Conservation (phyloP, 2,888 invertebrate species). For the Hemistola chrysoprasaria region DNA sequence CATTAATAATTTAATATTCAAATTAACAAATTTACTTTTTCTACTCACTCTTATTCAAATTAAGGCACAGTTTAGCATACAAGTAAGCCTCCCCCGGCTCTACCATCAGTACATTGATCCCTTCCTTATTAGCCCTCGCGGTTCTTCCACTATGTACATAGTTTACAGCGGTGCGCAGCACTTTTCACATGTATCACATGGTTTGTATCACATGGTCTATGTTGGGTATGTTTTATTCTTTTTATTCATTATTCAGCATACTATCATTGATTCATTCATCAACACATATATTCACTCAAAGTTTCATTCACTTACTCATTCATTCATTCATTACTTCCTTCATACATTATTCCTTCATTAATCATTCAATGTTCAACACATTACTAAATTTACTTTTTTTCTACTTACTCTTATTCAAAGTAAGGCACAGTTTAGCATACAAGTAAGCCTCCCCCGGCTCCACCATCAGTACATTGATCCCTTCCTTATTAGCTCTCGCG, state of each 20-base stretch:
- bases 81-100: slow-evolving; percentile 92
- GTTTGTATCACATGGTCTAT: slow-evolving; percentile 98
- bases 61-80: slow-evolving; percentile 91
- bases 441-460: slow-evolving; percentile 92
- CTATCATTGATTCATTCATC: no score
- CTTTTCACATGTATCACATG: no score
- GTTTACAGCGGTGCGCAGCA: slow-evolving; percentile 96
- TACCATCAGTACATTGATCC: slow-evolving; percentile 95
- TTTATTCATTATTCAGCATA: no score
- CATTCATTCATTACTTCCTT: no score
- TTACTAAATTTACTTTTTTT: no score
- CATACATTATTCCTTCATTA: no score
- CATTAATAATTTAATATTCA: no score
- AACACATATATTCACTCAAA: no score
- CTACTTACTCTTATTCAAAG: slow-evolving; percentile 91
- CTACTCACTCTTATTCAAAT: slow-evolving; percentile 91
- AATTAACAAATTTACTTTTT: no score
- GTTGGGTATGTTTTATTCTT: slow-evolving; percentile 95
- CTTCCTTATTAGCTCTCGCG: slow-evolving; percentile 93
- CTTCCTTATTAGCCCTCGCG: slow-evolving; percentile 93
- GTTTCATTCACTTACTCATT: no score
- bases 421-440: slow-evolving; percentile 91
- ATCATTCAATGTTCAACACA: no score
- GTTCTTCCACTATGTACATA: slow-evolving; percentile 98
- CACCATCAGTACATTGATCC: slow-evolving; percentile 95